Conservation (phyloP, 2,888 invertebrate genomes). For the Eustalomyia histrio region DNA sequence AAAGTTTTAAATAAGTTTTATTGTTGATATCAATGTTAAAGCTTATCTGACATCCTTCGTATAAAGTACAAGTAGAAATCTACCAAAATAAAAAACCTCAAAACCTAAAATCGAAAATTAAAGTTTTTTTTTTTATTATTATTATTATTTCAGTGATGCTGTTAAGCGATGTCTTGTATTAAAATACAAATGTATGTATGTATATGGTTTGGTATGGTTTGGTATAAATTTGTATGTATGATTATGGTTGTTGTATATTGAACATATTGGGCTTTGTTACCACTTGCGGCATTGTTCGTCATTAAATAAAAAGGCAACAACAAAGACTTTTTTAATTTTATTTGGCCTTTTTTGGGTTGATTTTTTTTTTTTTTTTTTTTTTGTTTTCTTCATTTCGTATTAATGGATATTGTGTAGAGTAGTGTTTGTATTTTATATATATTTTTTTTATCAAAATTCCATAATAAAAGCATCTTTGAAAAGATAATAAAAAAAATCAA, state of each 20-base stretch:
- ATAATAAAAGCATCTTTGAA: slow-evolving; percentile 44
- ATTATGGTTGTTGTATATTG: slow-evolving; percentile 4
- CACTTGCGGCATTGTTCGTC: slow-evolving; percentile 48
- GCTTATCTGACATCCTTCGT: too few relatives aligned
- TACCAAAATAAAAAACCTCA: slow-evolving; percentile 24
- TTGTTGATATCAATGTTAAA: too few relatives aligned
- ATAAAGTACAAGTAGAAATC: slow-evolving; percentile 6
- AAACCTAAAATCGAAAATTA: slow-evolving; percentile 42
- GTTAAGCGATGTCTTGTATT: slow-evolving; percentile 31
- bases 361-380: too few relatives aligned
- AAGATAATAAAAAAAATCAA: slow-evolving; percentile 31
- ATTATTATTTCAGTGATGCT: slow-evolving; percentile 44
- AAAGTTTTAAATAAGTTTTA: too few relatives aligned
- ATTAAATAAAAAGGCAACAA: slow-evolving; percentile 23
- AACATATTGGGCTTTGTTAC: slow-evolving; percentile 28
- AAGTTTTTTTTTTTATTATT: slow-evolving; percentile 31
- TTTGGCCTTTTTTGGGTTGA: slow-evolving; percentile 43
- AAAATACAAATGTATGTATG: slow-evolving; percentile 22
- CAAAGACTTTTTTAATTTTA: slow-evolving; percentile 34
- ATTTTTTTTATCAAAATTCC: slow-evolving; percentile 46
- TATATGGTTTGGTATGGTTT: background rate
- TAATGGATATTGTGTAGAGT: slow-evolving; percentile 26
- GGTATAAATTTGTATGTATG: slow-evolving; percentile 1
- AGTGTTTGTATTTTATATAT: slow-evolving; percentile 15
- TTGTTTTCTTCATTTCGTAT: slow-evolving; percentile 12